Percentiles rank a stretch among this genome's conserved stretches.
Conservation (phyloP, 2,113 vertebrate species). For the Lycaon pictus region DNA sequence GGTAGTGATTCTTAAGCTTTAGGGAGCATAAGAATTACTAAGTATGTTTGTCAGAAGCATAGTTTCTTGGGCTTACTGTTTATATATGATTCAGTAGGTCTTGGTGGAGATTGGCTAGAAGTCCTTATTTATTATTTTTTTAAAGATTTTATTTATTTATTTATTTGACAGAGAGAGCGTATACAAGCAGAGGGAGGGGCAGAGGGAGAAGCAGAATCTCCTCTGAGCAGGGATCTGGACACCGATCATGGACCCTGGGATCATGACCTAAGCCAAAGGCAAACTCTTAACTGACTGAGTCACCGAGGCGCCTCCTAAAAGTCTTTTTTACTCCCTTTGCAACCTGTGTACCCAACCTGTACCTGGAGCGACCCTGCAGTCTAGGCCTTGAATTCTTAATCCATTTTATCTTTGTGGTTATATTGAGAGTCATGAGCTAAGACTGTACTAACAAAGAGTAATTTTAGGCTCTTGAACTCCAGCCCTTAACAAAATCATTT, state of each 20-base stretch:
- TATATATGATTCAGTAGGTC: constrained; percentile 14
- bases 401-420: background rate
- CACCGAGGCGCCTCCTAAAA: no score
- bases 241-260: no score
- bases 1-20: constrained; percentile 9
- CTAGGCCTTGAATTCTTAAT: background rate
- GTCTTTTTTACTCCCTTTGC: constrained; percentile 1
- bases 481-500: constrained; percentile 36
- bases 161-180: no score
- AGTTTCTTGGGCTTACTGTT: background rate
- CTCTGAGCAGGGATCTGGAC: no score
- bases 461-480: constrained; percentile 23
- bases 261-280: no score
- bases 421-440: background rate
- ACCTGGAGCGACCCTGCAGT: background rate
- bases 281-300: no score
- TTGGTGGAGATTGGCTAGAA: background rate
- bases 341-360: background rate
- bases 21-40: background rate
- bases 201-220: no score
- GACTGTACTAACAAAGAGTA: background rate
- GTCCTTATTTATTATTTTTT: background rate
- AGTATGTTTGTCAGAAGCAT: background rate
- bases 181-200: no score
- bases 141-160: no score